Conservation (phyloP, 2,888 invertebrate genomes). For the Rhagonycha fulva region DNA sequence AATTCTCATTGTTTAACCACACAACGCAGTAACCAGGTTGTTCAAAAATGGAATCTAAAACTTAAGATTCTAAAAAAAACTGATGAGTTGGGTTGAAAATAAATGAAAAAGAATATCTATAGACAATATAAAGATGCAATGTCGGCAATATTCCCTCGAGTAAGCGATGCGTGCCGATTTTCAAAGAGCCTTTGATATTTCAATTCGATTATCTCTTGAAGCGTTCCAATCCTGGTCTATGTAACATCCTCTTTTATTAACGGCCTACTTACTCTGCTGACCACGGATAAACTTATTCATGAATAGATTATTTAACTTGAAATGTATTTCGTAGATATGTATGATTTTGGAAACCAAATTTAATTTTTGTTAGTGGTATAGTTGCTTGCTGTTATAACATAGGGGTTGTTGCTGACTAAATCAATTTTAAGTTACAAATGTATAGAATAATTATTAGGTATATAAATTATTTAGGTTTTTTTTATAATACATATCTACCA, state of each 20-base stretch:
- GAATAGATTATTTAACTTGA: conserved; percentile 13
- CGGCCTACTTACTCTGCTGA: conserved; percentile 23
- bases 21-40: background rate
- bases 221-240: conserved; percentile 5
- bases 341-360: background rate
- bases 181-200: conserved; percentile 29
- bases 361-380: background rate
- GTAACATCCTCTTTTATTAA: conserved; percentile 23
- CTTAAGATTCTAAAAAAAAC: background rate
- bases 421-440: background rate
- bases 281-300: conserved; percentile 21
- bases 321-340: background rate
- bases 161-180: conserved; percentile 27
- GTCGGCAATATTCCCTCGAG: conserved; percentile 20
- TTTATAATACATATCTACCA: no score
- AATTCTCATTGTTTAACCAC: background rate
- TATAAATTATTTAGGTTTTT: no score
- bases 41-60: background rate
- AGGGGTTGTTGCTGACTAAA: background rate
- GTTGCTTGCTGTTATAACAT: background rate
- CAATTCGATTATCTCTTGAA: conserved; percentile 25
- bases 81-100: background rate
- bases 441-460: no score
- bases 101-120: background rate
- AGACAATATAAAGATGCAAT: conserved; percentile 14